phyloP scores from a whole-genome alignment of 2,797 vertebrate genomes.

The Scolopax rusticola region DNA sequence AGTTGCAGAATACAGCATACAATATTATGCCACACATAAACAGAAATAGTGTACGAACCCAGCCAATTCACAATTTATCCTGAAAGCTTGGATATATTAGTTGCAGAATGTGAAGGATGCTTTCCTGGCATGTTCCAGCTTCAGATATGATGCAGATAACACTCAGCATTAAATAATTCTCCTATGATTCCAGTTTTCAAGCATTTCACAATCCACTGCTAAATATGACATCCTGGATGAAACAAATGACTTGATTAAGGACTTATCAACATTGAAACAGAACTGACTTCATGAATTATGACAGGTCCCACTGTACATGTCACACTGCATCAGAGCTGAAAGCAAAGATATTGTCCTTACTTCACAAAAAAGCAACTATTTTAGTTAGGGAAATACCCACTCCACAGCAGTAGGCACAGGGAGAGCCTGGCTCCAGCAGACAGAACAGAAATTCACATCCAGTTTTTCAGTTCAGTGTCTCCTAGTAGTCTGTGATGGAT shows the following conservation, averaged over 20 bases:
- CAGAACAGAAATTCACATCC: not conserved
- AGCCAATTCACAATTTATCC: conserved; percentile 46
- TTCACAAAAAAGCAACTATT: not conserved
- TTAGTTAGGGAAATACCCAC: conserved; percentile 7
- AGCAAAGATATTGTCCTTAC: conserved; percentile 20
- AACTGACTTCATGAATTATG: conserved; percentile 67
- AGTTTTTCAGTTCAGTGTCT: not conserved
- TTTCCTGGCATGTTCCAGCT: conserved; percentile 54
- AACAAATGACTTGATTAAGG: conserved; percentile 77
- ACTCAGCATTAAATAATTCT: conserved; percentile 51
- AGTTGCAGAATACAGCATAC: not conserved
- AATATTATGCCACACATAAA: not conserved
- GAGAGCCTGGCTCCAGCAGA: not conserved
- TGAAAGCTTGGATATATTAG: conserved; percentile 24
- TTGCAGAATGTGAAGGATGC: conserved; percentile 43
- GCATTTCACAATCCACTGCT: conserved; percentile 56
- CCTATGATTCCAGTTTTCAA: conserved; percentile 49
- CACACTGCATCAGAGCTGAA: conserved; percentile 63
- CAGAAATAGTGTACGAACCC: not conserved
- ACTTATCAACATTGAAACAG: conserved; percentile 71
- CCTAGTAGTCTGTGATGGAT: not conserved
- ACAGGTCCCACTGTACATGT: conserved; percentile 61
- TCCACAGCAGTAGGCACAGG: not conserved
- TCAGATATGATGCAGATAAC: conserved; percentile 49
- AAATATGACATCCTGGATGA: conserved; percentile 68